These are phyloP conservation scores for Recurvirostra avosetta DNA, from an alignment of 2,113 vertebrate genomes.

Conservation along the genomic window DNA sequence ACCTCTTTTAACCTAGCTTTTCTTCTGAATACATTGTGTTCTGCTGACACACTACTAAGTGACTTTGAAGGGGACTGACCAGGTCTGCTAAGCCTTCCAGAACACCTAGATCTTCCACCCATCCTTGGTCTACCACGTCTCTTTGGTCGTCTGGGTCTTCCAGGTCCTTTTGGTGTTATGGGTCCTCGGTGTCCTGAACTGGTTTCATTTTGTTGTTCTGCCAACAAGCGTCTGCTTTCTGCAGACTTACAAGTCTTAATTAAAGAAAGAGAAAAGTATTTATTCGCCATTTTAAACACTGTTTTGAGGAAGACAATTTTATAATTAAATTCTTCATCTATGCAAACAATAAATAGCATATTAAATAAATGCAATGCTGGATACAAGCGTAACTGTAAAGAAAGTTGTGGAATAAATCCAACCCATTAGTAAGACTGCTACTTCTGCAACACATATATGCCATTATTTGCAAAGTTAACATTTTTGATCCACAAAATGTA, in stretches of 20 bases:
- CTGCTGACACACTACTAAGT: slow-evolving; percentile 49
- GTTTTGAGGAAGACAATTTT: neutral
- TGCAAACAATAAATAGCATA: neutral
- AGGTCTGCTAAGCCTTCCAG: slow-evolving; percentile 64
- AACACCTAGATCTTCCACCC: slow-evolving; percentile 42
- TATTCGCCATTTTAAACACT: neutral
- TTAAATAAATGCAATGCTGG: neutral
- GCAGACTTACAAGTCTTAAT: slow-evolving; percentile 14
- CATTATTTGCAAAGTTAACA: neutral
- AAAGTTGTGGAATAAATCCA: neutral
- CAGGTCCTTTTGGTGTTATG: slow-evolving; percentile 67
- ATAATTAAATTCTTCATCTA: neutral
- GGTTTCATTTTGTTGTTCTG: slow-evolving; percentile 22
- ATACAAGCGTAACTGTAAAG: neutral
- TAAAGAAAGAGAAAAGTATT: neutral
- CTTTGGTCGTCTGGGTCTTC: slow-evolving; percentile 62
- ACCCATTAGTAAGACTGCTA: neutral
- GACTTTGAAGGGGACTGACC: slow-evolving; percentile 65
- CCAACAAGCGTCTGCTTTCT: neutral
- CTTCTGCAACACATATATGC: neutral
- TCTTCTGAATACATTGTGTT: slow-evolving; percentile 72
- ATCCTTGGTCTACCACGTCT: slow-evolving; percentile 51
- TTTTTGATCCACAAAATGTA: neutral
- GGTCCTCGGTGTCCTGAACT: neutral
- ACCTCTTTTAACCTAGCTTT: slow-evolving; percentile 85